These are phyloP conservation scores for Anarsia innoxiella DNA, from an alignment of 2,888 invertebrate genomes.

Conservation along the genomic window DNA sequence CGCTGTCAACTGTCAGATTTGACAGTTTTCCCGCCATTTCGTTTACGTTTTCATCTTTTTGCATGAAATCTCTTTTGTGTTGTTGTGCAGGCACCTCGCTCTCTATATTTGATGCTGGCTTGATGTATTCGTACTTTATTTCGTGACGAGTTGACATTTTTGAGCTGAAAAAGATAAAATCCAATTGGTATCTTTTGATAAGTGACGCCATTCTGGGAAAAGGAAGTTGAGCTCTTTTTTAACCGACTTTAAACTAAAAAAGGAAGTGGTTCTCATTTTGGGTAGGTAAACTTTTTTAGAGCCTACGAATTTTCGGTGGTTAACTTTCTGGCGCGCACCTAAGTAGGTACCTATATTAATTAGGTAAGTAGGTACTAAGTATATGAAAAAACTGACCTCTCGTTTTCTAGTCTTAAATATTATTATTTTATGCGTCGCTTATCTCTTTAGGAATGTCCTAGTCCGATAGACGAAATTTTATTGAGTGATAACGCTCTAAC, in stretches of 20 bases:
- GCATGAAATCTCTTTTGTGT: slow-evolving; percentile 48
- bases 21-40: not conserved
- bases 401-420: too few relatives aligned
- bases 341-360: not conserved
- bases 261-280: too few relatives aligned
- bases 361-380: too few relatives aligned
- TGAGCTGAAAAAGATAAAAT: not conserved
- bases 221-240: not conserved
- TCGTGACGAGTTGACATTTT: slow-evolving; percentile 38
- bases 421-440: too few relatives aligned
- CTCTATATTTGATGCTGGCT: too few relatives aligned
- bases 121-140: slow-evolving; percentile 28
- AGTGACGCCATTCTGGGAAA: not conserved
- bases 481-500: too few relatives aligned
- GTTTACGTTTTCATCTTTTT: slow-evolving; percentile 32
- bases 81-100: too few relatives aligned
- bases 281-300: too few relatives aligned
- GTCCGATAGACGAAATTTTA: too few relatives aligned
- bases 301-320: not conserved
- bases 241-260: not conserved
- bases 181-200: too few relatives aligned
- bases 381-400: too few relatives aligned
- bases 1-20: not conserved
- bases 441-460: too few relatives aligned
- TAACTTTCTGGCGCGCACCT: not conserved